Conservation (phyloP, 2,113 vertebrate genomes). For the Rana temporaria region DNA sequence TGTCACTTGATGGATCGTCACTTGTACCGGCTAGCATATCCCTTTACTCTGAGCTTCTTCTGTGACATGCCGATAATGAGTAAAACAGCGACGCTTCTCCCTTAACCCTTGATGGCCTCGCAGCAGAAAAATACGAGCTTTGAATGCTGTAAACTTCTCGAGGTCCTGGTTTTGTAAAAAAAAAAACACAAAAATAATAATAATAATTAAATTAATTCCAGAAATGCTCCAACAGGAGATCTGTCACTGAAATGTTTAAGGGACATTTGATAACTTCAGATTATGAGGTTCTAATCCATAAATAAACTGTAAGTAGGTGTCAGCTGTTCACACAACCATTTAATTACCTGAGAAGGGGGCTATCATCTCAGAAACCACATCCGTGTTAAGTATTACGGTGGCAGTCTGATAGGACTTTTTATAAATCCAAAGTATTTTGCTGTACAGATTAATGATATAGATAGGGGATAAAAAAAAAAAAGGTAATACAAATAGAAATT, state of each 20-base stretch:
- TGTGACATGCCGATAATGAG: constrained; percentile 26
- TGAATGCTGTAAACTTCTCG: not conserved
- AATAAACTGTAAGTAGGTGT: not conserved
- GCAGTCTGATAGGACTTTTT: no score
- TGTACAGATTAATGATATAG: no score
- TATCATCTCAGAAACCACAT: no score
- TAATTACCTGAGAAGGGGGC: not conserved
- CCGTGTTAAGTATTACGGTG: no score
- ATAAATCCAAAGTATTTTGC: no score
- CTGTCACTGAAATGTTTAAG: constrained; percentile 16
- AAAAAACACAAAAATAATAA: not conserved
- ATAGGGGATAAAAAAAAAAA: no score
- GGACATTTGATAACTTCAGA: not conserved
- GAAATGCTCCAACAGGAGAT: not conserved
- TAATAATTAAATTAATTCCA: not conserved
- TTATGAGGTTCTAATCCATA: constrained; percentile 15
- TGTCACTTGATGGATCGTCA: constrained; percentile 16
- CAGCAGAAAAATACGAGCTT: not conserved
- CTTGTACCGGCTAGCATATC: constrained; percentile 28
- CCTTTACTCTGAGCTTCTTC: constrained; percentile 21
- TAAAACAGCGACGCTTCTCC: not conserved
- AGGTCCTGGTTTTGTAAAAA: not conserved
- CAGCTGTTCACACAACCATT: not conserved
- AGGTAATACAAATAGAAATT: no score
- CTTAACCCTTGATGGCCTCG: not conserved